phyloP scores from a whole-genome alignment of 2,888 invertebrate species.

The Chrysolina americana region DNA sequence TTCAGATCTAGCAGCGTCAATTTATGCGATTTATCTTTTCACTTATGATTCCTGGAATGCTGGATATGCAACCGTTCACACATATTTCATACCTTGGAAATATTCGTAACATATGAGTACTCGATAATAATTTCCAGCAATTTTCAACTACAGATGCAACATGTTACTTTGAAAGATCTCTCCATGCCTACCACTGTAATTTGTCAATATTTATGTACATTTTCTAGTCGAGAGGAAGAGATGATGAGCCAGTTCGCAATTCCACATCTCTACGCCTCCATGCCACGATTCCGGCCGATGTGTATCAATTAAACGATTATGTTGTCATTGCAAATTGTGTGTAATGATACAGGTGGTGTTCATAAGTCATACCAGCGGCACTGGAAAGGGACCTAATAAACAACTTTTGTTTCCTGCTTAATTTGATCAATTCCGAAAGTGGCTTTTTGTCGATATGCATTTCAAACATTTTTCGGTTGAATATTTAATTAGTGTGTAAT shows the following conservation, averaged over 20 bases:
- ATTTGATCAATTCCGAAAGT: conserved; percentile 46
- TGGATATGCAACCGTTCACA: no score
- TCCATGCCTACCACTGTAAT: conserved; percentile 24
- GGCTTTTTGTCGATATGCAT: conserved; percentile 30
- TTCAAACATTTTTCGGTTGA: conserved; percentile 38
- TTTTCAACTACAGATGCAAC: neutral
- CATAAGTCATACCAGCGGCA: conserved; percentile 46
- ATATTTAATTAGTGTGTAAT: conserved; percentile 35
- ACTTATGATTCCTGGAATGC: no score
- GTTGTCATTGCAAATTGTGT: conserved; percentile 65
- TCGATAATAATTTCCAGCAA: neutral
- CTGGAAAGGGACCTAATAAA: conserved; percentile 53
- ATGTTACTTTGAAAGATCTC: conserved; percentile 12
- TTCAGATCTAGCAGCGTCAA: no score
- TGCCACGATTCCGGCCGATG: conserved; percentile 53
- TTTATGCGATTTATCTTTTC: no score
- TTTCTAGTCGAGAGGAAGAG: conserved; percentile 39
- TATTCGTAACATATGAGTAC: no score
- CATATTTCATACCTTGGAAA: no score
- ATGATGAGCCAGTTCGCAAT: conserved; percentile 41
- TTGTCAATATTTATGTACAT: conserved; percentile 42
- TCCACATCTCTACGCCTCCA: conserved; percentile 42
- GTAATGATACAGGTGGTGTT: conserved; percentile 64
- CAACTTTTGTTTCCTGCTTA: conserved; percentile 54
- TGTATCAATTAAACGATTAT: conserved; percentile 67